Evolutionary conservation across 2,113 vertebrate species (phyloP).

Genomic region (Zosterops borbonicus): DNA sequence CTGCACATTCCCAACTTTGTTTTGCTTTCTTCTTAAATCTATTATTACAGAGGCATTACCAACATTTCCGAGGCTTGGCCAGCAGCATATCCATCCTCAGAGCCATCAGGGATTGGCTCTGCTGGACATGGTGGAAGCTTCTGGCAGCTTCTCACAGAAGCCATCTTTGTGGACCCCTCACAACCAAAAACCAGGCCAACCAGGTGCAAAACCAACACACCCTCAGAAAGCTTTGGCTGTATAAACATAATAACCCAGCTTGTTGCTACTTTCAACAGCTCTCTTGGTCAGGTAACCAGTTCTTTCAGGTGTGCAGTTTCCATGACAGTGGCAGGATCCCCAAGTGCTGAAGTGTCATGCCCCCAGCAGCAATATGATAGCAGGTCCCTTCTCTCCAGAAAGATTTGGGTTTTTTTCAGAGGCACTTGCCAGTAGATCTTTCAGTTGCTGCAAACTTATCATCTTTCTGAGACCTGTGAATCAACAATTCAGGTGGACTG

Average conservation of each 20-base stretch:
- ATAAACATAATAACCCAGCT: neutral
- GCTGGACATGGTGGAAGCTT: neutral
- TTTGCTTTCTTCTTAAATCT: neutral
- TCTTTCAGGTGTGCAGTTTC: neutral
- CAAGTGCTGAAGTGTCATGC: neutral
- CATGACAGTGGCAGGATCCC: neutral
- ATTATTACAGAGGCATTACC: neutral
- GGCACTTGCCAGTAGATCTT: neutral
- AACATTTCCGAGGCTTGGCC: neutral
- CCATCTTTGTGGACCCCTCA: accelerated
- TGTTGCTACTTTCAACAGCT: neutral
- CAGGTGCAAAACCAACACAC: neutral
- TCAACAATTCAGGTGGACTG: neutral
- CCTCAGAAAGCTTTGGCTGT: neutral
- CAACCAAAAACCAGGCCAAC: neutral
- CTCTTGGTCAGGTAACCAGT: neutral
- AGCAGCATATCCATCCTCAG: neutral
- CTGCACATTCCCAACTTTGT: neutral
- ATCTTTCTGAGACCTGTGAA: neutral
- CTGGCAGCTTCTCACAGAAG: neutral
- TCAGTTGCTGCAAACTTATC: neutral
- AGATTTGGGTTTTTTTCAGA: neutral
- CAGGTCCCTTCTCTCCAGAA: neutral
- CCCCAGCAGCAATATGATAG: neutral
- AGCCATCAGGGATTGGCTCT: neutral